Base-by-base conservation (phyloP, 2,113 vertebrate species). In the Xenopus borealis region DNA sequence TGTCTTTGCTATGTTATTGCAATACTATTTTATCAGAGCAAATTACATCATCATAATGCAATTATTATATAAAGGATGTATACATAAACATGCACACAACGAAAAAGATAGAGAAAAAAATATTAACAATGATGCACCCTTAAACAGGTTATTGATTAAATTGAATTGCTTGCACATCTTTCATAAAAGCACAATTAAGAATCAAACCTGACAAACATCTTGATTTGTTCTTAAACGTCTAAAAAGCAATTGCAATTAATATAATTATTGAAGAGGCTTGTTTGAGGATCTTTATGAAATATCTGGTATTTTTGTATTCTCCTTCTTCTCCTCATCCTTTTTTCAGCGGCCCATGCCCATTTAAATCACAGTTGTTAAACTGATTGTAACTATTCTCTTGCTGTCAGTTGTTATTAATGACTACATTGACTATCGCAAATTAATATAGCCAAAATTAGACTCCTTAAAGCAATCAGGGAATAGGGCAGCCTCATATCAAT, bases 391-490 rank as follows among this genome's bases (percentile, higher is more conserved):
- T 77, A 77, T 77, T 77, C 74, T 70, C 52, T 52, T 13, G 47
- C 74, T 69, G 74, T 77, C 74, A 77, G 59, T 64, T 77, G 66
- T 64, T 77, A 77, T 77, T 77, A 77, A 77, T 77, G 74, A 64
- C 66, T 69, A 69, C 66, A 69, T 44, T 75, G 58, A 75, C 74
- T 57, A 77, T 57, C 74, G 44, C 66, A 77, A 70, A 77, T 70
- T 77, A 67, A 58, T 58, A 77, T 27, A 55, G 59, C 74, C 74
- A 76, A 76, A 76, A 69, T 69, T 62, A 69, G 67, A 69, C 66
- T 76, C 27, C 27, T 64, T 70, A 70, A 77, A 44, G 50, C 74
- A 77, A 77, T 77, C 74, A 77, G 73, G 66, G 73, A 75, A 53
- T 70, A 46, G 30, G 67, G 59, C 44, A 64, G 63, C 67, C 47